Base-by-base conservation (phyloP, 2,113 vertebrate species). In the Psettodes erumei region DNA sequence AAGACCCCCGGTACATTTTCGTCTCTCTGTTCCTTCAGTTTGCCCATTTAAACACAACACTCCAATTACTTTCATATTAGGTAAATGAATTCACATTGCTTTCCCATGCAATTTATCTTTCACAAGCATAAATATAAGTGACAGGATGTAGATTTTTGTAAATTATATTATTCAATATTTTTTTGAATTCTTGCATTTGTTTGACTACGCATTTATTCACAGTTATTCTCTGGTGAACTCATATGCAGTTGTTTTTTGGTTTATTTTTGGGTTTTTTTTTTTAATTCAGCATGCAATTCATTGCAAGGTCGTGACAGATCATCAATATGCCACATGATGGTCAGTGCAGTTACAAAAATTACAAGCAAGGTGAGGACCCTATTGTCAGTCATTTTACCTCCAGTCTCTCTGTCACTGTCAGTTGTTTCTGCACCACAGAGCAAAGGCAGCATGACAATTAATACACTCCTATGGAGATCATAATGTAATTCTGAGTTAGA, bases 381-480 rank as follows among this genome's bases (percentile, higher is more conserved):
- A 28, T 55, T 66, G n/a, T 45, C 37, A 47, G 45, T 68, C 32
- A 68, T 80, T 88, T 82, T 69, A 67, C 60, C 48, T 28, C 1
- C 1, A 3, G 5, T 73, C 37, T 53, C 62, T 75, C 8, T 55
- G 15, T 67, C 33, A 6, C 23, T 66, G 58, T 64, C 55, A 47
- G 25, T 72, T 66, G 50, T 51, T 73, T 73, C 25, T 35, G 38
- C 53, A 60, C 78, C 42, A 58, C 43, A 72, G 23, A 50, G 35
- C 33, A 27, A 51, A 58, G 64, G 60, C 71, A 71, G 45, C 25
- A 28, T 38, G 56, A 55, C 60, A 69, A 83, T 77, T 79, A 75
- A 51, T 56, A 53, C 54, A 32, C 47, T 73, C 25, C 45, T 53
- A 67, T 65, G 56, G 56, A 67, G 72, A 67, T 58, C 48, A 58